phyloP scores from a whole-genome alignment of 2,888 invertebrate species.

The Leptothorax acervorum region DNA sequence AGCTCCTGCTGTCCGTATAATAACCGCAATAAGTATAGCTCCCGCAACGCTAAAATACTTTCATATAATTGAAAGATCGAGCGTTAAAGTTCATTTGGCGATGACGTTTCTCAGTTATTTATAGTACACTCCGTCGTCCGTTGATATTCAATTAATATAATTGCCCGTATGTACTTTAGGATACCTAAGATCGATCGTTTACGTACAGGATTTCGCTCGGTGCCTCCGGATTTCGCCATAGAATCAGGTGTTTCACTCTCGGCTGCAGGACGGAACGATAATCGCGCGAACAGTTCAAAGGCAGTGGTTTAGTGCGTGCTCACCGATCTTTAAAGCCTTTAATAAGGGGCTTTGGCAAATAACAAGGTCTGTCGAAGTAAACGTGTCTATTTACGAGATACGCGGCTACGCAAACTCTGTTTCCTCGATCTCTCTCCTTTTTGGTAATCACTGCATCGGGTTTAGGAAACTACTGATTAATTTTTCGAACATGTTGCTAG shows the following conservation, averaged over 20 bases:
- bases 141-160: constrained; percentile 54
- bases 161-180: constrained; percentile 21
- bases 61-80: constrained; percentile 23
- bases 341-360: constrained; percentile 72
- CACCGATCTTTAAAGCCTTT: constrained; percentile 72
- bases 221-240: constrained; percentile 46
- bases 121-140: background rate
- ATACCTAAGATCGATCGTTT: constrained; percentile 51
- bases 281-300: constrained; percentile 68
- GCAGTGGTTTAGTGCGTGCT: constrained; percentile 66
- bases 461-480: constrained; percentile 36
- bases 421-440: constrained; percentile 32
- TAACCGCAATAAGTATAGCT: constrained; percentile 8
- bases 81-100: constrained; percentile 9
- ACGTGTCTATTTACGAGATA: constrained; percentile 72
- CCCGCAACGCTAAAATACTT: constrained; percentile 20
- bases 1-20: background rate
- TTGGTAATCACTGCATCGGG: constrained; percentile 21
- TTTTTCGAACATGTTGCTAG: background rate
- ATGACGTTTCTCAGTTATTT: constrained; percentile 18
- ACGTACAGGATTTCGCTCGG: constrained; percentile 10
- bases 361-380: constrained; percentile 68
- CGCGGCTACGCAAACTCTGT: constrained; percentile 25
- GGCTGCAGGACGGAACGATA: constrained; percentile 67
- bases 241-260: constrained; percentile 59